Evolutionary conservation across 2,797 vertebrate genomes (phyloP), one percentile per base, ranked within the genome.

Genomic region (Heterohyrax brucei): DNA sequence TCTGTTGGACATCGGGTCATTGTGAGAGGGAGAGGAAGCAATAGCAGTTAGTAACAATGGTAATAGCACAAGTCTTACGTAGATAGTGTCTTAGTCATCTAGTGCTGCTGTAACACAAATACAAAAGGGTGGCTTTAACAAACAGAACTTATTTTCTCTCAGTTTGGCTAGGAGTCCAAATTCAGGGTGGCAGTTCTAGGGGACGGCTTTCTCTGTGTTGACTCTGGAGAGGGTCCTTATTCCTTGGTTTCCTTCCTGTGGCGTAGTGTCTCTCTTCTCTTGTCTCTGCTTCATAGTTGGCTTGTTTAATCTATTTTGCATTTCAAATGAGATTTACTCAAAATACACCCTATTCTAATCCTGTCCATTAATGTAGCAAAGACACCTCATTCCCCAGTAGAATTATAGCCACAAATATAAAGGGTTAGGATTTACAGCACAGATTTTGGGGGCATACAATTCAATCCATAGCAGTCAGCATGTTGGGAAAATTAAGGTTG

Each of bases 401-500:
- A 30, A n/a, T 70, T 13, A n/a, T 14, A 14, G 16, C 30, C 66
- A 70, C 13, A n/a, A 30, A 4, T 14, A n/a, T 14, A 53, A 13
- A 53, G 50, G 50, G 50, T 53, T 53, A 53, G 50, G 50, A 53
- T 53, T 53, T 53, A 53, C 50, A 53, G 13, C 50, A 53, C 50
- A 53, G 8, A 53, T 53, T 53, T 53, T 53, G 8, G 50, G 50
- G 50, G 13, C 12, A 59, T 3, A 59, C 56, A 14, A 18, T 59
- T 59, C 56, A 59, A 18, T 59, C 16, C 56, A 13, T 59, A 59
- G 18, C 30, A 30, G n/a, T 13, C 66, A 70, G 30, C 18, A 12
- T 21, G 21, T 2, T 0, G 14, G 44, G 66, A 46, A 5, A 24
- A n/a, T 56, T 26, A 10, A 13, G 9, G 4, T 7, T 0, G 7